A percentile compares a stretch with the other conserved stretches of the same genome.
These are phyloP conservation scores for Zeugodacus cucurbitae DNA, from an alignment of 1,140 invertebrate species.

Conservation along the genomic window DNA sequence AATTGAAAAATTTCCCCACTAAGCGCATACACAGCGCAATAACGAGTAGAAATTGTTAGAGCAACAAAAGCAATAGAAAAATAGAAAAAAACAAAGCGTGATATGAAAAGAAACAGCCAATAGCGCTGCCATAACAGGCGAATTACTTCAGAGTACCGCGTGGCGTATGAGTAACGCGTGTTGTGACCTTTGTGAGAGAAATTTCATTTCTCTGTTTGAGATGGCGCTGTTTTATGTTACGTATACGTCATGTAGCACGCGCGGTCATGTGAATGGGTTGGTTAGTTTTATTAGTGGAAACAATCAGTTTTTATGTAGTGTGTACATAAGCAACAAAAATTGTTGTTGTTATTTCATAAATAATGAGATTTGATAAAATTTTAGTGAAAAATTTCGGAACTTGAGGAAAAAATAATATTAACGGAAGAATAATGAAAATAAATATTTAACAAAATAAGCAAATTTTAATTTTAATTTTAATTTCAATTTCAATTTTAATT, in stretches of 20 bases:
- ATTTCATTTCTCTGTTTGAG: neutral
- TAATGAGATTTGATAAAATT: too few relatives aligned
- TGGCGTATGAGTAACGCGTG: neutral
- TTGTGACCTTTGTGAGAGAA: neutral
- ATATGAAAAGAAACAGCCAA: neutral
- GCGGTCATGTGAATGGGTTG: neutral
- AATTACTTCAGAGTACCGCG: neutral
- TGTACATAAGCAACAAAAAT: too few relatives aligned
- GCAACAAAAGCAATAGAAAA: neutral
- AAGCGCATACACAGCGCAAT: neutral
- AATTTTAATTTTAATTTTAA: too few relatives aligned
- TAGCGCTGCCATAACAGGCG: neutral
- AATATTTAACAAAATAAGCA: too few relatives aligned
- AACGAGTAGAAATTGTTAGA: neutral
- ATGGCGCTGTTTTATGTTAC: neutral
- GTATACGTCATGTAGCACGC: neutral
- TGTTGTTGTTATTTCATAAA: too few relatives aligned
- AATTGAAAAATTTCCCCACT: conserved; percentile 15
- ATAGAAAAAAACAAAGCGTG: neutral
- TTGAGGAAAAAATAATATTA: too few relatives aligned
- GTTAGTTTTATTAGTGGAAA: too few relatives aligned
- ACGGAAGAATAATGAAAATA: too few relatives aligned
- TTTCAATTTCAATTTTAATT: too few relatives aligned
- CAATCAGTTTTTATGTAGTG: too few relatives aligned
- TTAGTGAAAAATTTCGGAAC: too few relatives aligned